These are phyloP conservation scores for Pseudopodoces humilis DNA, from an alignment of 2,113 vertebrate species.

Conservation along the genomic window DNA sequence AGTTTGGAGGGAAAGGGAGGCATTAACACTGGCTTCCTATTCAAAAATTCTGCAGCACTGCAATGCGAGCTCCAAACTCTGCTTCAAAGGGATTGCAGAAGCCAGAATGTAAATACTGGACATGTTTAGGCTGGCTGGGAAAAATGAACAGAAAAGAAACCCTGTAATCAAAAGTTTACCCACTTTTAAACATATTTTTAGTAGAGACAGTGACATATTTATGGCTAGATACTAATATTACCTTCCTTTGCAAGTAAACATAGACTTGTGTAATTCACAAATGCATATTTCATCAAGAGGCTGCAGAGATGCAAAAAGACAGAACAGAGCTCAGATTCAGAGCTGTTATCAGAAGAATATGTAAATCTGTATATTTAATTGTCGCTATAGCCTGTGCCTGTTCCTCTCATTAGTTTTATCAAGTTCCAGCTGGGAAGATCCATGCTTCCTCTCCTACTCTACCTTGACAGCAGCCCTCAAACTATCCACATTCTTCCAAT, in stretches of 20 bases:
- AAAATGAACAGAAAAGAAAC: background rate
- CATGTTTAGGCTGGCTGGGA: background rate
- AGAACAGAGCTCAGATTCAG: background rate
- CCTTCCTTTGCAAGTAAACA: background rate
- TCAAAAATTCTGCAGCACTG: background rate
- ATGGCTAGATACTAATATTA: background rate
- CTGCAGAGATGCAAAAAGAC: background rate
- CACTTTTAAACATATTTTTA: slow-evolving; percentile 6
- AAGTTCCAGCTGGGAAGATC: background rate
- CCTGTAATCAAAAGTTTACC: background rate
- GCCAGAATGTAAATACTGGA: background rate
- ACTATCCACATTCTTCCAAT: background rate
- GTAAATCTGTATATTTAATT: background rate
- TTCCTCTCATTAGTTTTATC: background rate
- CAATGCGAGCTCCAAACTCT: background rate
- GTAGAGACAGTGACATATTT: background rate
- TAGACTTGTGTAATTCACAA: background rate
- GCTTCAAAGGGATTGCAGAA: background rate
- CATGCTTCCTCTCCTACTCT: background rate
- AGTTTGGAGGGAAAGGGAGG: too few species aligned
- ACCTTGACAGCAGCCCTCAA: background rate
- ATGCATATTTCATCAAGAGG: slow-evolving; percentile 5
- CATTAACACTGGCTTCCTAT: background rate
- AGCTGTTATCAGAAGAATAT: background rate
- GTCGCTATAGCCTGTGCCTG: background rate